A percentile compares a stretch with the other conserved stretches of the same genome.
phyloP scores from a whole-genome alignment of 2,888 invertebrate species.

The Morinoia aosen region DNA sequence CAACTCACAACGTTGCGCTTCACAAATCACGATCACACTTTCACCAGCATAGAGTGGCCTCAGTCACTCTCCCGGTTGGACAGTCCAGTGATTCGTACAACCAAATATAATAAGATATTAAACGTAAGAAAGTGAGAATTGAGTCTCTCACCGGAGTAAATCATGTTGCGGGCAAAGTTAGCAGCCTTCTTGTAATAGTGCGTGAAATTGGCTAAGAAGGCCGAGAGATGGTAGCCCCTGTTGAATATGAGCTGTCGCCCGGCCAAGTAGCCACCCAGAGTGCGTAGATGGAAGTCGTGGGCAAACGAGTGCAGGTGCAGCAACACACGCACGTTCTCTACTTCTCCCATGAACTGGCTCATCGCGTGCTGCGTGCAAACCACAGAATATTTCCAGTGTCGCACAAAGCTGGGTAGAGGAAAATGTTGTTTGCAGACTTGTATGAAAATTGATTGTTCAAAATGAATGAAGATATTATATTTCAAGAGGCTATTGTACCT shows the following conservation, averaged over 20 bases:
- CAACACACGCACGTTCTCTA: constrained; percentile 80
- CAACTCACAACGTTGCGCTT: no score
- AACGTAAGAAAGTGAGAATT: not conserved
- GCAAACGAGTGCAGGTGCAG: constrained; percentile 85
- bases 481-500: not conserved
- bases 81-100: not conserved
- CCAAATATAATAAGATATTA: not conserved
- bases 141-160: constrained; percentile 77
- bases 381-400: constrained; percentile 46
- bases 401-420: constrained; percentile 6
- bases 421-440: not conserved
- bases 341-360: constrained; percentile 78
- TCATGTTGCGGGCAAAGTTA: constrained; percentile 81
- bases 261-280: constrained; percentile 79
- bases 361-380: constrained; percentile 75
- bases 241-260: constrained; percentile 75
- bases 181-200: constrained; percentile 84
- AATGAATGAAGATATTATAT: not conserved
- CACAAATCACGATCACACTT: not conserved
- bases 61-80: not conserved
- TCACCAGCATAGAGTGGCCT: not conserved
- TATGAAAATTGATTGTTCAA: no score
- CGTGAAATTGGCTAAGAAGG: constrained; percentile 83
- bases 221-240: constrained; percentile 80
- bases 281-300: constrained; percentile 82